Conservation (phyloP, 1,140 invertebrate genomes). For the Popillia japonica region DNA sequence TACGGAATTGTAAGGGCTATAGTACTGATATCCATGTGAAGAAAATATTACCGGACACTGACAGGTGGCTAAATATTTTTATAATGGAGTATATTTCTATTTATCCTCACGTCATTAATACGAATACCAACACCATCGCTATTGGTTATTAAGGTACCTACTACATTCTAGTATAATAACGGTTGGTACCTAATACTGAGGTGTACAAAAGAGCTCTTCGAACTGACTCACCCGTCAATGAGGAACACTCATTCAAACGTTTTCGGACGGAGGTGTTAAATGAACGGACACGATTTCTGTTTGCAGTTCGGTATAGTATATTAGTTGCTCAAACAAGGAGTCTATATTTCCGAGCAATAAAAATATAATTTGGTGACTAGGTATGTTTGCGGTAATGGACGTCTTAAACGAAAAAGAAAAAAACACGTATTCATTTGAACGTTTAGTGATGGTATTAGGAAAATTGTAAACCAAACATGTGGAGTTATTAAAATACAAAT, state of each 20-base stretch:
- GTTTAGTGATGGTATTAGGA: slow-evolving; percentile 29
- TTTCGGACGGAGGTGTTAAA: slow-evolving; percentile 22
- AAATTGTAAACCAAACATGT: slow-evolving; percentile 21
- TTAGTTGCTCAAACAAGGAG: slow-evolving; percentile 23
- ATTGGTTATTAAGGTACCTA: neutral
- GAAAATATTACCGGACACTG: too few relatives aligned
- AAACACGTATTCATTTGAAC: slow-evolving; percentile 3
- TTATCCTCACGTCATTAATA: neutral
- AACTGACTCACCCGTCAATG: neutral
- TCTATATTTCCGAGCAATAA: slow-evolving; percentile 24
- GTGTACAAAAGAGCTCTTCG: neutral
- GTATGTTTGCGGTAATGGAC: slow-evolving; percentile 14
- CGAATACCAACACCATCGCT: neutral
- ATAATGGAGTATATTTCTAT: neutral
- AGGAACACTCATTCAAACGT: slow-evolving; percentile 22
- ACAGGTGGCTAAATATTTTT: neutral
- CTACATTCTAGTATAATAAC: neutral
- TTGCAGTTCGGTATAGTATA: slow-evolving; percentile 13
- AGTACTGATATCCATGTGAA: too few relatives aligned
- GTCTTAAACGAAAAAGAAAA: neutral
- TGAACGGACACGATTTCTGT: slow-evolving; percentile 27
- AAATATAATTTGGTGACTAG: slow-evolving; percentile 31
- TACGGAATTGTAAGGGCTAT: too few relatives aligned
- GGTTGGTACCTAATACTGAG: slow-evolving; percentile 13
- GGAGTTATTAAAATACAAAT: slow-evolving; percentile 31